Base-by-base conservation (phyloP, 1,140 invertebrate genomes). In the Coboldia fuscipes region DNA sequence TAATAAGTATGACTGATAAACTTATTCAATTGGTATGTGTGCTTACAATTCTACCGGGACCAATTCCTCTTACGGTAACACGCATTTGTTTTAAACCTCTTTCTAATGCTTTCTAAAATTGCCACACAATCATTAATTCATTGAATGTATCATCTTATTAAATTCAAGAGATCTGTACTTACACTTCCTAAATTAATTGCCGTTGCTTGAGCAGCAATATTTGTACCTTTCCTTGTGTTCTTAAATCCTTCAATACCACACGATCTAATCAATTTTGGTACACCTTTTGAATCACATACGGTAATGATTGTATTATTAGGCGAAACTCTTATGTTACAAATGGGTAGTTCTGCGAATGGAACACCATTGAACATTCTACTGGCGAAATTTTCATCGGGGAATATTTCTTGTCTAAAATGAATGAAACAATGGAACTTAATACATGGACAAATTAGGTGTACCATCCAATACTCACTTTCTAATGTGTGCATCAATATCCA, bases 161-260 rank as follows among this genome's bases (percentile, higher is more conserved):
- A 23, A 23, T 27, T 3, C 12, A 10, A 4, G 14, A 29, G 26
- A 32, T 12, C 9, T 12, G 39, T 37, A 60, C 63, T 63, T 56
- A 79, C 81, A 27, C 48, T 58, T 33, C 72, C 74, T 45, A 88
- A 57, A 38, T 63, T 71, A 22, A 89, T 68, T 14, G 80, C 89
- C 33, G 88, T 84, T 22, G 88, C 79, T 60, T 97, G 90, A 12
- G 86, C 90, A 29, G 90, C 92, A 45, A 96, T 75, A 54, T 90
- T 94, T 7, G 90, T 96, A 38, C 88, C 89, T 60, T 96, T 96
- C 41, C 75, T 75, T 3, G 85, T 74, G 59, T 93, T 85, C 56
- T 90, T 93, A 48, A 89, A 97, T 17, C 92, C 92, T 58, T 96
- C 89, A 38, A 77, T 66, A 13, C 88, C 82, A 66, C 83, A 78